These are phyloP conservation scores for Protosalanx chinensis DNA, from an alignment of 2,797 vertebrate species.

Conservation along the genomic window DNA sequence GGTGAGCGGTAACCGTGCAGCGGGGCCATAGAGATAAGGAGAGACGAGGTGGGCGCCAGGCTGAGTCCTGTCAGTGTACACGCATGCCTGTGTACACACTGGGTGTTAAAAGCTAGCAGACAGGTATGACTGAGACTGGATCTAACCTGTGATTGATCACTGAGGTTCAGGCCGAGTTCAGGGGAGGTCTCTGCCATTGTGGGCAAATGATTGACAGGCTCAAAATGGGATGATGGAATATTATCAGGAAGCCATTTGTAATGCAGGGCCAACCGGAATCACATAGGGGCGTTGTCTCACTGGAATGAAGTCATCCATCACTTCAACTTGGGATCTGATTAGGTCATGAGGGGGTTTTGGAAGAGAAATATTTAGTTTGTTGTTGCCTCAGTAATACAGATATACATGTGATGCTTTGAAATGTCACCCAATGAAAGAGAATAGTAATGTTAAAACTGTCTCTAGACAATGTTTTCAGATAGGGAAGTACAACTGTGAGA, in stretches of 20 bases:
- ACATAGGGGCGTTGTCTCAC: slow-evolving; percentile 68
- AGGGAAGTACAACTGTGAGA: neutral
- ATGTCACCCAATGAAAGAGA: slow-evolving; percentile 4
- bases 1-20: slow-evolving; percentile 25
- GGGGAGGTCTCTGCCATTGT: slow-evolving; percentile 72
- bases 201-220: slow-evolving; percentile 73
- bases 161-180: slow-evolving; percentile 75
- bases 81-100: slow-evolving; percentile 19
- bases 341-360: slow-evolving; percentile 63
- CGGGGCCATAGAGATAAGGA: slow-evolving; percentile 50
- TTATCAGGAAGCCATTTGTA: slow-evolving; percentile 73
- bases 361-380: slow-evolving; percentile 26
- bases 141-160: slow-evolving; percentile 74
- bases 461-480: neutral
- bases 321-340: slow-evolving; percentile 66
- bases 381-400: neutral
- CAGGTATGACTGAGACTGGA: slow-evolving; percentile 67
- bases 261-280: slow-evolving; percentile 62
- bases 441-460: slow-evolving; percentile 1
- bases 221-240: slow-evolving; percentile 70
- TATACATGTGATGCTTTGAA: neutral
- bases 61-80: slow-evolving; percentile 53
- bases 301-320: slow-evolving; percentile 74
- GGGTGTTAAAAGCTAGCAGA: slow-evolving; percentile 71
- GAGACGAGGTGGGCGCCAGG: slow-evolving; percentile 37